These are phyloP conservation scores for Pantherophis vulpinus DNA, from an alignment of 2,797 vertebrate species.

Conservation along the genomic window DNA sequence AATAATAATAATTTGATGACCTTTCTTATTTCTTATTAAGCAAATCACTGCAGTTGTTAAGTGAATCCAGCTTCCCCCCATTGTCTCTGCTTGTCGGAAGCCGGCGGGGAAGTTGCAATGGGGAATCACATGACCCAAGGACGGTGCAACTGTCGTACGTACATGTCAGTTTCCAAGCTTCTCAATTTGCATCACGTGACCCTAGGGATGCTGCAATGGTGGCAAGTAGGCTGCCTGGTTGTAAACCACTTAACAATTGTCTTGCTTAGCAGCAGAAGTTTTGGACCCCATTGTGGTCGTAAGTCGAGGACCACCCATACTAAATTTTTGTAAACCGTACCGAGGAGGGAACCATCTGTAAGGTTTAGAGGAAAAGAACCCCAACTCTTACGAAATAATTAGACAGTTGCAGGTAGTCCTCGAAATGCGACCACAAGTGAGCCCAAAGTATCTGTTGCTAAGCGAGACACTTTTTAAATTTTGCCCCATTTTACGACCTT, in stretches of 20 bases:
- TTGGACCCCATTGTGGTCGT: not conserved
- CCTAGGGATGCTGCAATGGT: not conserved
- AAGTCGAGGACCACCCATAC: not conserved
- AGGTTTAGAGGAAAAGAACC: too few relatives aligned
- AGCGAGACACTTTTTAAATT: not conserved
- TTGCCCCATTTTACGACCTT: not conserved
- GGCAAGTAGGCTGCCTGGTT: not conserved
- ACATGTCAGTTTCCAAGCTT: not conserved
- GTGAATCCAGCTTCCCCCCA: not conserved
- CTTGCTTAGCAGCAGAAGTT: not conserved
- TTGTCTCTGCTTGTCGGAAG: too few relatives aligned
- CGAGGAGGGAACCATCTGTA: too few relatives aligned
- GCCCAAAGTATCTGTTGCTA: not conserved
- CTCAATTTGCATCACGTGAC: not conserved
- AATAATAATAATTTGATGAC: not conserved
- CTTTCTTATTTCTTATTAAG: not conserved
- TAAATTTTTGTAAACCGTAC: not conserved
- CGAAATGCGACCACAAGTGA: not conserved
- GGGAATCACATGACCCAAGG: not conserved
- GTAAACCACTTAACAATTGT: not conserved
- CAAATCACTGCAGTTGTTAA: not conserved
- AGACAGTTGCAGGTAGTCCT: not conserved
- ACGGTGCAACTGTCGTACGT: not conserved
- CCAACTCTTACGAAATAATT: not conserved
- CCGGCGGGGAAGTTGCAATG: not conserved